Base-by-base conservation (phyloP, 2,888 invertebrate species). In the Cenopis cana region DNA sequence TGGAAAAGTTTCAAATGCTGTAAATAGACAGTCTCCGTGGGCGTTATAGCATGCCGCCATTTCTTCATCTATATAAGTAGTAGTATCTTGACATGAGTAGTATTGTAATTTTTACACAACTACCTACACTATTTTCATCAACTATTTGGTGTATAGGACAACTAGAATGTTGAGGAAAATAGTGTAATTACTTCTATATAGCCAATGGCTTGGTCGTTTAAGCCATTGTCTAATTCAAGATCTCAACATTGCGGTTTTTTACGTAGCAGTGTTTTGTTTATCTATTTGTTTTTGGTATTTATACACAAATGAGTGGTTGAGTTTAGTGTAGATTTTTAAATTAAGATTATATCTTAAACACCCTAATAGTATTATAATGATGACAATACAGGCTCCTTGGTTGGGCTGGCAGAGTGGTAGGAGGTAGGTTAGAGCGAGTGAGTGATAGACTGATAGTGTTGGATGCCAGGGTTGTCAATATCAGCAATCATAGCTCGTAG, bases 291-390 rank as follows among this genome's bases (percentile, higher is more conserved):
- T 61, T 71, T 71, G 60, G 59, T 70, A 71, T 69, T 61, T 54
- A 68, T 56, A 61, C 46, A 60, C 65, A 66, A 60, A 38, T 50
- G 17, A 71, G 60, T 61, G 38, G 66, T 71, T 71, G 66, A 67
- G 60, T 71, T 70, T 67, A 67, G 71, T 61, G 55, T 71, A 71
- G 71, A 61, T 55, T 61, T 55, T 70, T 59, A 61, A 59, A 54
- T 50, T 54, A 61, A 61, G 55, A 49, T 20, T 55, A 60, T 46
- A 41, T 60, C 50, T 29, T 67, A 29, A 52, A 68, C 20, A 36
- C 46, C 70, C 55, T 70, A 38, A 66, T 70, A 71, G 71, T 71
- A 67, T 71, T 71, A 67, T 67, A 41, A 38, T 71, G 55, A 56
- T 67, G 71, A 71, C 71, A 71, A 71, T 71, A 71, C 61, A 67